These are phyloP conservation scores for Parazoanthus atlanticus DNA, from an alignment of 92 coral and sea anemone genomes.

Conservation along the genomic window DNA sequence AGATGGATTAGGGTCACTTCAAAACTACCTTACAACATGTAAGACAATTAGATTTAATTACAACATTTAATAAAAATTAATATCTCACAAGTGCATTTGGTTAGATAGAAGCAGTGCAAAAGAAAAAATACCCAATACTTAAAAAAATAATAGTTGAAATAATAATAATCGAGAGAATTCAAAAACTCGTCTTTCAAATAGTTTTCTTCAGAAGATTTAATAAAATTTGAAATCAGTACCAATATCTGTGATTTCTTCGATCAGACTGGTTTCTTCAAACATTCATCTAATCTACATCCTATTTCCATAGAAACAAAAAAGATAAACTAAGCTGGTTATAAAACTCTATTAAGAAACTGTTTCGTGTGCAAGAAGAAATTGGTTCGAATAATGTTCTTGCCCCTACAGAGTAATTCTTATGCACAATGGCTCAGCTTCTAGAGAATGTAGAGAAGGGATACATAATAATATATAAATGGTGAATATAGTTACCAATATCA, in stretches of 20 bases:
- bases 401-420: background rate
- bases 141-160: too few relatives aligned
- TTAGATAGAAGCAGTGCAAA: too few relatives aligned
- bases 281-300: too few relatives aligned
- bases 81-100: background rate
- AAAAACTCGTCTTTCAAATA: background rate
- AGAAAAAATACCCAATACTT: too few relatives aligned
- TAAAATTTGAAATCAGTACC: background rate
- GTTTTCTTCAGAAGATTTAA: background rate
- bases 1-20: background rate
- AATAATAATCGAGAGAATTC: background rate
- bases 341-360: background rate
- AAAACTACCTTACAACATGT: background rate
- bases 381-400: background rate
- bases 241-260: background rate
- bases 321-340: background rate
- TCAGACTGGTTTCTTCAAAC: too few relatives aligned
- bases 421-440: slow-evolving; percentile 44
- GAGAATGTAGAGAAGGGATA: background rate
- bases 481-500: slow-evolving; percentile 84
- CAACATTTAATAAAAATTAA: too few relatives aligned
- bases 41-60: too few relatives aligned
- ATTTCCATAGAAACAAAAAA: too few relatives aligned
- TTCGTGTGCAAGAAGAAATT: background rate
- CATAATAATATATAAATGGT: slow-evolving; percentile 24